phyloP scores from a whole-genome alignment of 2,888 invertebrate species.

The Cerceris rybyensis region DNA sequence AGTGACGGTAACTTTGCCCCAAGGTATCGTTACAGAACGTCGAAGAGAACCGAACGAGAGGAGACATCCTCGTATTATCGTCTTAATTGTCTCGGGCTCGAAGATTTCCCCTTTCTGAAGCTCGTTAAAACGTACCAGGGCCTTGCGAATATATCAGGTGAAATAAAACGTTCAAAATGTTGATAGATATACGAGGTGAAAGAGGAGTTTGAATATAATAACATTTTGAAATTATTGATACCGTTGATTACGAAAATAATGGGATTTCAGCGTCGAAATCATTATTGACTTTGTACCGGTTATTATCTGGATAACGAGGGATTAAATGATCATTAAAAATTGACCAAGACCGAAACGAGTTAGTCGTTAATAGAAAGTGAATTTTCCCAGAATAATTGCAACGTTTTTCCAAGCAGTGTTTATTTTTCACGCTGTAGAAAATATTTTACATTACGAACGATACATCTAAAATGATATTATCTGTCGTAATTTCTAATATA shows the following conservation, averaged over 20 bases:
- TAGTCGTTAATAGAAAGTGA: background rate
- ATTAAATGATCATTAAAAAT: background rate
- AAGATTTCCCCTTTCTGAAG: constrained; percentile 19
- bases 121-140: constrained; percentile 16
- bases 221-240: constrained; percentile 3
- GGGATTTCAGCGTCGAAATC: too few species aligned
- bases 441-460: too few species aligned
- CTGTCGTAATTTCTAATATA: too few species aligned
- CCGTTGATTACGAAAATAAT: background rate
- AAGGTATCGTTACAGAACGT: constrained; percentile 61
- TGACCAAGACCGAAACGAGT: background rate
- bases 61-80: constrained; percentile 47
- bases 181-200: background rate
- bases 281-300: background rate
- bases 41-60: constrained; percentile 50
- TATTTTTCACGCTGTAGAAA: too few species aligned
- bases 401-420: too few species aligned
- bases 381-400: too few species aligned
- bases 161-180: background rate
- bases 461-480: too few species aligned
- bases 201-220: background rate
- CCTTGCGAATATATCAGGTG: background rate
- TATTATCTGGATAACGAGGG: background rate
- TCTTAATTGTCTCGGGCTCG: constrained; percentile 57
- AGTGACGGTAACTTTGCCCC: constrained; percentile 63